Base-by-base conservation (phyloP, 2,797 vertebrate genomes). In the Schizopygopsis pylzovi region DNA sequence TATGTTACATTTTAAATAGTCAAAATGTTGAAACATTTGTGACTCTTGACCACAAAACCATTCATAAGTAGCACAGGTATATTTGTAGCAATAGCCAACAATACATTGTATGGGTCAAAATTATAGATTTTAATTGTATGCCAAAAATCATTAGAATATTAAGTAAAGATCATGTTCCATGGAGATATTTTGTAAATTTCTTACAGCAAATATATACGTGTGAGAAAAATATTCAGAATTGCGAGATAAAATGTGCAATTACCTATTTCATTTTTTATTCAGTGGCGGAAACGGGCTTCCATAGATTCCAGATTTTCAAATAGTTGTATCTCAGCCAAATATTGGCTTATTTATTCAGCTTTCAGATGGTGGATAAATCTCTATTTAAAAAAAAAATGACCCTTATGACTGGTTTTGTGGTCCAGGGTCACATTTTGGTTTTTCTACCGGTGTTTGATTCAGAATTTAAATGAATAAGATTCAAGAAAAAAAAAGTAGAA, bases 21-120 rank as follows among this genome's bases (percentile, higher is more conserved):
- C 59, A 63, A 25, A 12, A 13, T 4, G 11, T 61, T 61, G 12
- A 61, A 25, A 4, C 11, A 6, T 59, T 10, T 22, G 54, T 56
- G 18, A 56, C 54, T 20, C 54, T 56, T 8, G 20, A 56, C 9
- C 22, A 59, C 56, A n/a, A n/a, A 52, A 16, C 15, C 49, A 52
- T 0, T 52, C 15, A 0, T 52, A 16, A 52, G 4, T 16, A 0
- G 49, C 49, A 5, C 0, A 0, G 47, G 13, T 16, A 4, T 59
- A 59, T 59, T 59, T 59, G 56, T 59, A 33, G 33, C 33, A 59
- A 59, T 59, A 56, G 22, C 20, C 20, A 39, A 39, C 5, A 39
- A 6, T 6, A 6, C 6, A 39, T 39, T 6, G 18, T 22, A n/a
- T n/a, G 20, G 54, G 20, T 56, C 8, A 56, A 56, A 56, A 22